phyloP scores from a whole-genome alignment of 2,888 invertebrate genomes.

The Drosophila subsilvestris region DNA sequence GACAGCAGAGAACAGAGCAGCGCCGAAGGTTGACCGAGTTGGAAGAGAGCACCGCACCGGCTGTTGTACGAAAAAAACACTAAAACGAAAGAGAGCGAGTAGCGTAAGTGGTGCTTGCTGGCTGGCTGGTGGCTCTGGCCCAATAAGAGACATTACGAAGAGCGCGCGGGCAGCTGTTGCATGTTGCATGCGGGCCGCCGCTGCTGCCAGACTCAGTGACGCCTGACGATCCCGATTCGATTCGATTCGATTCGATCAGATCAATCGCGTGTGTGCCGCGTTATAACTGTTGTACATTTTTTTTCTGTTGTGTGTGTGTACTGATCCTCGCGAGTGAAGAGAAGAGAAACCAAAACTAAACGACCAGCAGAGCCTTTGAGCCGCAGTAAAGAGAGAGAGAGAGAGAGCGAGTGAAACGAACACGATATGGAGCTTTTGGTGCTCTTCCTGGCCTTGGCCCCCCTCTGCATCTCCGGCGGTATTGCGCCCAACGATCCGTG shows the following conservation, averaged over 20 bases:
- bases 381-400: neutral
- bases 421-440: conserved; percentile 16
- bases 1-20: conserved; percentile 63
- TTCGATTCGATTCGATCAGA: neutral
- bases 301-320: conserved; percentile 59
- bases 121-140: conserved; percentile 28
- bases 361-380: neutral
- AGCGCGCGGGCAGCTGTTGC: conserved; percentile 75
- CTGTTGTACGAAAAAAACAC: conserved; percentile 19
- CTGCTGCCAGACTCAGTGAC: conserved; percentile 32
- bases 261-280: conserved; percentile 28
- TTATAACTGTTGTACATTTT: conserved; percentile 37
- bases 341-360: conserved; percentile 27
- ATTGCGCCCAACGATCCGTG: conserved; percentile 90
- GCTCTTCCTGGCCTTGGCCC: conserved; percentile 29
- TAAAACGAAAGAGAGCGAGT: conserved; percentile 13
- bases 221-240: conserved; percentile 26
- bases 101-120: conserved; percentile 16
- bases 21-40: conserved; percentile 77
- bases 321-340: conserved; percentile 62
- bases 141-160: neutral
- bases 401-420: neutral
- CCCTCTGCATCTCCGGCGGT: conserved; percentile 23
- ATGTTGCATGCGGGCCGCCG: conserved; percentile 51
- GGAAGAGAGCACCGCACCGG: conserved; percentile 58